Evolutionary conservation across 2,888 invertebrate species (phyloP).

Genomic region (Incurvaria masculella): DNA sequence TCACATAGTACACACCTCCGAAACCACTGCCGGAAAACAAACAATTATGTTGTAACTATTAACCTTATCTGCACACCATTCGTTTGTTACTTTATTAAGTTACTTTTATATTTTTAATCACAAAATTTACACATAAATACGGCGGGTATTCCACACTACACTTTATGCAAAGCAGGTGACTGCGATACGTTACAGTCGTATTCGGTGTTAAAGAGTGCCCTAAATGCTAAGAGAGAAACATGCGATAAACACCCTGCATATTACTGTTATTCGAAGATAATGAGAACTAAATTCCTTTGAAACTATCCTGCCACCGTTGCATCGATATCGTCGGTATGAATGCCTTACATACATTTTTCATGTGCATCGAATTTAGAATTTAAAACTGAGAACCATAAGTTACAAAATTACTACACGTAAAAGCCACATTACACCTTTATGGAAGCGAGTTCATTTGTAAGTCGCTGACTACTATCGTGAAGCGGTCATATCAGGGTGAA

Average conservation of each 20-base stretch:
- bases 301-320: neutral
- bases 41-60: conserved; percentile 28
- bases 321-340: neutral
- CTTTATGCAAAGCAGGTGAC: conserved; percentile 57
- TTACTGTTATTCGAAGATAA: neutral
- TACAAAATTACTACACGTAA: neutral
- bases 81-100: conserved; percentile 35
- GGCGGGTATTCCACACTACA: conserved; percentile 46
- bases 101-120: conserved; percentile 47
- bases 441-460: conserved; percentile 23
- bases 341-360: neutral
- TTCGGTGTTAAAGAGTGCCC: too few species aligned
- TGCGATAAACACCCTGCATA: neutral
- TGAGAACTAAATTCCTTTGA: neutral
- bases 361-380: neutral
- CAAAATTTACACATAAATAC: conserved; percentile 50
- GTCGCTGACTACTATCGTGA: conserved; percentile 44
- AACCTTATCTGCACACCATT: conserved; percentile 35
- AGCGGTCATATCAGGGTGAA: conserved; percentile 38
- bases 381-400: neutral
- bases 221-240: too few species aligned
- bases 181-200: conserved; percentile 45
- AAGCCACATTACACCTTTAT: neutral
- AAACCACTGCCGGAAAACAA: conserved; percentile 20
- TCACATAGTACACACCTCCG: too few species aligned